Evolutionary conservation across 2,113 vertebrate genomes (phyloP).

Genomic region (Gymnorhina tibicen): DNA sequence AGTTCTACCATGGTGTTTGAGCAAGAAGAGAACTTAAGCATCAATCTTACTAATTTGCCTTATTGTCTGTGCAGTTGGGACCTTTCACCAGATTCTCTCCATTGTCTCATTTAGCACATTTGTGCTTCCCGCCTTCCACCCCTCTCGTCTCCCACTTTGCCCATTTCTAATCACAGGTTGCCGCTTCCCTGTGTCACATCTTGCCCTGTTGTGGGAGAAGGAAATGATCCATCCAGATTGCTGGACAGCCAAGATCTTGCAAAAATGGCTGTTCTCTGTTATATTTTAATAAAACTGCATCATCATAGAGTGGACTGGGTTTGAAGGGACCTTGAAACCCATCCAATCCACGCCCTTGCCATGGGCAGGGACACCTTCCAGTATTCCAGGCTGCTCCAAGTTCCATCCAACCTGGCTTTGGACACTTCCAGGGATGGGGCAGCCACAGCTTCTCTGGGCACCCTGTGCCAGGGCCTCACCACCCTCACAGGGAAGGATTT

Average conservation of each 20-base stretch:
- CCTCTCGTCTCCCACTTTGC: background rate
- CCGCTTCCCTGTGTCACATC: background rate
- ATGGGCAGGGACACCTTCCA: background rate
- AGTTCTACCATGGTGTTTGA: background rate
- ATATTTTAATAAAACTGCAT: background rate
- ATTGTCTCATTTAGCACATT: accelerated
- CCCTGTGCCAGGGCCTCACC: accelerated
- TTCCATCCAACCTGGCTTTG: accelerated
- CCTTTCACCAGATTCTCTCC: background rate
- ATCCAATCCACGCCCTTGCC: accelerated
- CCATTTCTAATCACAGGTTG: background rate
- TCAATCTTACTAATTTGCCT: background rate
- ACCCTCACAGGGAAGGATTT: background rate
- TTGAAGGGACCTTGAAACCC: background rate
- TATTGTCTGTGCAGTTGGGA: accelerated
- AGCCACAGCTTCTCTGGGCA: background rate
- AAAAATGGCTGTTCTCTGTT: background rate
- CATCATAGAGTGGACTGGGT: background rate
- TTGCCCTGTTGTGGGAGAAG: background rate
- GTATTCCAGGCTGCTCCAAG: accelerated
- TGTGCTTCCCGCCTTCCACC: background rate
- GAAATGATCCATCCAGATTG: background rate
- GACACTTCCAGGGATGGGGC: background rate
- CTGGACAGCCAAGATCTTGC: background rate
- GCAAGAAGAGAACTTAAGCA: background rate